Conservation (phyloP, 2,797 vertebrate genomes). For the Poecilia gillii region DNA sequence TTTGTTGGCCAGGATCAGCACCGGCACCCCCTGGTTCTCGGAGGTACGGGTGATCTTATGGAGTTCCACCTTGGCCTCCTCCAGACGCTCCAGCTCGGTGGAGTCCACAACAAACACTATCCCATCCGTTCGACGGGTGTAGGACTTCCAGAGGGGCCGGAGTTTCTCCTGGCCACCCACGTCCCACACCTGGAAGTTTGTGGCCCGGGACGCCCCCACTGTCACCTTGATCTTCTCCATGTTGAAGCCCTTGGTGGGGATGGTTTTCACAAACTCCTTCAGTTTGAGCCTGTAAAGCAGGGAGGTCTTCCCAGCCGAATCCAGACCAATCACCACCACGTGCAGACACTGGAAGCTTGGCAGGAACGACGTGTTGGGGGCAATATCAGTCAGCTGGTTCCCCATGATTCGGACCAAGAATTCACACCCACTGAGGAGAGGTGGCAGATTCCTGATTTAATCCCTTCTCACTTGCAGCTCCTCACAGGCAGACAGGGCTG, state of each 20-base stretch:
- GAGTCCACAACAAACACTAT: conserved; percentile 92
- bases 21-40: conserved; percentile 90
- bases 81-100: conserved; percentile 86
- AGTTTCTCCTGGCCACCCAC: conserved; percentile 92
- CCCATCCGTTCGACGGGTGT: conserved; percentile 88
- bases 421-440: conserved; percentile 68
- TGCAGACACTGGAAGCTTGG: conserved; percentile 88
- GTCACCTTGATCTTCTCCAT: conserved; percentile 89
- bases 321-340: conserved; percentile 88
- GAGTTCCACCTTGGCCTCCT: conserved; percentile 90
- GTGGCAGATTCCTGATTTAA: conserved; percentile 58
- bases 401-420: conserved; percentile 80
- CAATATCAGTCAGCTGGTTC: conserved; percentile 90
- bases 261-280: conserved; percentile 89
- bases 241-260: conserved; percentile 92
- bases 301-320: conserved; percentile 89
- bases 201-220: conserved; percentile 80
- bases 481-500: conserved; percentile 53
- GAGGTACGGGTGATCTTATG: conserved; percentile 88
- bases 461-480: conserved; percentile 60
- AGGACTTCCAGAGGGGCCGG: conserved; percentile 90
- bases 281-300: conserved; percentile 91
- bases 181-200: conserved; percentile 91
- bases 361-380: conserved; percentile 85
- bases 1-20: conserved; percentile 90